Percentiles rank a stretch among this genome's conserved stretches.
These are phyloP conservation scores for Papilio elwesi DNA, from an alignment of 2,888 invertebrate genomes.

Conservation along the genomic window DNA sequence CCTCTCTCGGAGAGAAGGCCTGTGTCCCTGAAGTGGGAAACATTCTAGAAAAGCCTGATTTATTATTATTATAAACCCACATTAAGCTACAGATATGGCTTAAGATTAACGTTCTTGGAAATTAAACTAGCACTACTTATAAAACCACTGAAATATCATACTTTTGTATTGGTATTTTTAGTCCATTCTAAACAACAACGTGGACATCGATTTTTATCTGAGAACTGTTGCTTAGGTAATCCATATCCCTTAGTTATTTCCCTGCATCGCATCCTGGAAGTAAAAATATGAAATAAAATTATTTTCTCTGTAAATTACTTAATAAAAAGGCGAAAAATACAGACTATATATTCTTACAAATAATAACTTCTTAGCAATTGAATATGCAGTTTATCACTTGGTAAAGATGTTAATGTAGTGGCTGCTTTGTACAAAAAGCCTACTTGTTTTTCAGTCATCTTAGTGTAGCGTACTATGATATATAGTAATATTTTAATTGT, in stretches of 20 bases:
- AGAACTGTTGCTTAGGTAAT: constrained; percentile 69
- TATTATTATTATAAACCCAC: no score
- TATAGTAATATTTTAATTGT: not conserved
- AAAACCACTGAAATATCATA: constrained; percentile 46
- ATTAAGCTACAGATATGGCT: no score
- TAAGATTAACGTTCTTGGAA: not conserved
- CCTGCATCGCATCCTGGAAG: constrained; percentile 67
- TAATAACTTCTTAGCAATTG: constrained; percentile 68
- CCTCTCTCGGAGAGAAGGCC: no score
- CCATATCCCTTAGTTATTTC: constrained; percentile 62
- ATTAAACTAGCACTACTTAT: no score
- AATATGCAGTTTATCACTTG: constrained; percentile 48
- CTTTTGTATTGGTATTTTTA: constrained; percentile 57
- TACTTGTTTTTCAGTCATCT: constrained; percentile 65
- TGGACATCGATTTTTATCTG: constrained; percentile 62
- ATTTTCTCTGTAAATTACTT: no score
- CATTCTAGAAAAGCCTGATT: no score
- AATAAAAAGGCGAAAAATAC: not conserved
- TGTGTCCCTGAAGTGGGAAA: no score
- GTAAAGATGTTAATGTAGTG: constrained; percentile 49
- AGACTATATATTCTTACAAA: constrained; percentile 59
- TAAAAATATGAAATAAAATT: constrained; percentile 36
- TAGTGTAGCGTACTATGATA: no score
- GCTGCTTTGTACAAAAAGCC: constrained; percentile 66
- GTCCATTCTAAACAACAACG: constrained; percentile 70